phyloP scores from a whole-genome alignment of 2,113 vertebrate genomes.

The Pollachius pollachius region DNA sequence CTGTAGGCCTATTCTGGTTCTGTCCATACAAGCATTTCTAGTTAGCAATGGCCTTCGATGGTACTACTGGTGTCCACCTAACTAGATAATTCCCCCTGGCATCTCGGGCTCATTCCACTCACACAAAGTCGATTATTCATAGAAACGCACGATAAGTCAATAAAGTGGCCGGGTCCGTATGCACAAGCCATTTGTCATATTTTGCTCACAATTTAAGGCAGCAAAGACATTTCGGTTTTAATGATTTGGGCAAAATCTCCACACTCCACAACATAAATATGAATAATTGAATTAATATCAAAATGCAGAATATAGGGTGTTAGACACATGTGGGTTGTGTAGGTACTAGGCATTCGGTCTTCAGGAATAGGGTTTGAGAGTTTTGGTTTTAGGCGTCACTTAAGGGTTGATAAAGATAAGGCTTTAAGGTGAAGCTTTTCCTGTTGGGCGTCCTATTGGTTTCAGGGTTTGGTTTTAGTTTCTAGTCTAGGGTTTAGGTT shows the following conservation, averaged over 20 bases:
- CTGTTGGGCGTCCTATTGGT: too few relatives aligned
- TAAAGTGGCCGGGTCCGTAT: slow-evolving; percentile 12
- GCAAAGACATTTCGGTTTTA: neutral
- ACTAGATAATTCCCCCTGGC: slow-evolving; percentile 19
- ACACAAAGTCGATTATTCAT: slow-evolving; percentile 47
- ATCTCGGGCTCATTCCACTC: slow-evolving; percentile 45
- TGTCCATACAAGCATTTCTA: neutral
- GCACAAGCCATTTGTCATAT: slow-evolving; percentile 1
- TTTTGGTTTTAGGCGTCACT: too few relatives aligned
- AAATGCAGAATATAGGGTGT: too few relatives aligned
- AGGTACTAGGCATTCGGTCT: too few relatives aligned
- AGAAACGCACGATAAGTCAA: slow-evolving; percentile 41
- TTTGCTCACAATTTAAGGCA: slow-evolving; percentile 23
- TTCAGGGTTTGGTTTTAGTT: too few relatives aligned
- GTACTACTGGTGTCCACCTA: neutral
- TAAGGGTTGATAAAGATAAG: too few relatives aligned
- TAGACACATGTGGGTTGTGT: too few relatives aligned
- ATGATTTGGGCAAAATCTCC: neutral
- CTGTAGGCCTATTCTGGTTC: too few relatives aligned
- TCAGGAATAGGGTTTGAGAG: too few relatives aligned
- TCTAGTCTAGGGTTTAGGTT: too few relatives aligned
- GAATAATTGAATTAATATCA: neutral
- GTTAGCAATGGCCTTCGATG: too few relatives aligned
- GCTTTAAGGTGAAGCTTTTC: too few relatives aligned
- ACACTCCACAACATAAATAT: neutral